Percentiles rank a stretch among this genome's conserved stretches.
Conservation (phyloP, 2,797 vertebrate genomes). For the Chelon labrosus region DNA sequence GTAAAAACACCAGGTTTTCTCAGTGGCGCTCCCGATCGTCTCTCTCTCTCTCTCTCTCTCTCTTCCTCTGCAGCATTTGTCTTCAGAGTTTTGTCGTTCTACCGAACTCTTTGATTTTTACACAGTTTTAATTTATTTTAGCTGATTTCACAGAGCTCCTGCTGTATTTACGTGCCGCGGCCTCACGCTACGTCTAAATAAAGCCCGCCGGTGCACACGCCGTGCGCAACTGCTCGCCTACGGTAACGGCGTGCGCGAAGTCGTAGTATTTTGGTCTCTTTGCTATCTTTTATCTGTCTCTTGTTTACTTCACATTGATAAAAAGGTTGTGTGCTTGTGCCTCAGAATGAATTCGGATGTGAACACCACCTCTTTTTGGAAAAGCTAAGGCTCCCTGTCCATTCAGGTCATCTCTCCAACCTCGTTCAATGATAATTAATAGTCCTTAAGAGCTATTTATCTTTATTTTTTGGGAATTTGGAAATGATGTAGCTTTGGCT, state of each 20-base stretch:
- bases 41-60: neutral
- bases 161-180: neutral
- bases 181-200: slow-evolving; percentile 10
- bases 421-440: slow-evolving; percentile 1
- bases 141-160: neutral
- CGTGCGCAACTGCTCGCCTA: neutral
- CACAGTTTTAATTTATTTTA: slow-evolving; percentile 4
- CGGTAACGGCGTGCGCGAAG: slow-evolving; percentile 1
- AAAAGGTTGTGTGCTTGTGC: no score
- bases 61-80: slow-evolving; percentile 12
- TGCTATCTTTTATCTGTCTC: slow-evolving; percentile 16
- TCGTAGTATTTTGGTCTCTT: neutral
- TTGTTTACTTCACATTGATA: slow-evolving; percentile 2
- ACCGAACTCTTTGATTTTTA: neutral
- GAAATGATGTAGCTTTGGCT: neutral
- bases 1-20: slow-evolving; percentile 34
- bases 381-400: slow-evolving; percentile 39
- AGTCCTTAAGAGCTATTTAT: neutral
- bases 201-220: neutral
- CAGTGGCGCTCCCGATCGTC: neutral
- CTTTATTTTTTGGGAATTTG: neutral
- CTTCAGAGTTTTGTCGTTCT: neutral
- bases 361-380: slow-evolving; percentile 22
- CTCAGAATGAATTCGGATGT: slow-evolving; percentile 40
- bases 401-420: slow-evolving; percentile 17